Evolutionary conservation across 2,113 vertebrate species (phyloP).

Genomic region (Telmatochromis brichardi): DNA sequence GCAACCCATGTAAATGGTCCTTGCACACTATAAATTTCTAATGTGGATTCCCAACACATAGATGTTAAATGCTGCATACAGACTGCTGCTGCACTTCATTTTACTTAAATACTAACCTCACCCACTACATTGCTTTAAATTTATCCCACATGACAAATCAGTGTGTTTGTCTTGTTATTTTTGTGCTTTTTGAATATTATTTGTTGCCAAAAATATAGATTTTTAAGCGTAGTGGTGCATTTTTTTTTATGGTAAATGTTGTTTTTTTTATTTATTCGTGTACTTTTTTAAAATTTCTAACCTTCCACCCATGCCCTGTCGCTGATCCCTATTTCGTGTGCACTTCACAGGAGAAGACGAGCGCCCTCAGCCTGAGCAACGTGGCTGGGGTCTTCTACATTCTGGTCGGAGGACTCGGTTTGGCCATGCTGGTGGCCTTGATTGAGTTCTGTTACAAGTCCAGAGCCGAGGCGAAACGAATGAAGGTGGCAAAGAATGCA

Average conservation of each 20-base stretch:
- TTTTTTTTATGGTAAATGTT: constrained; percentile 24
- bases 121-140: constrained; percentile 55
- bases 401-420: constrained; percentile 98
- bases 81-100: constrained; percentile 54
- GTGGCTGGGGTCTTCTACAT: constrained; percentile 99
- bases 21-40: constrained; percentile 47
- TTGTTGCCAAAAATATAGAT: constrained; percentile 11
- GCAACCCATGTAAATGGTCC: constrained; percentile 79
- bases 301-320: constrained; percentile 36
- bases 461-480: constrained; percentile 97
- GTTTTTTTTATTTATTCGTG: constrained; percentile 24
- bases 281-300: constrained; percentile 30
- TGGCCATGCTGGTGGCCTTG: constrained; percentile 99
- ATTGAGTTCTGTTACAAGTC: constrained; percentile 99
- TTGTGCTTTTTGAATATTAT: constrained; percentile 56
- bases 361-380: constrained; percentile 99
- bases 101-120: constrained; percentile 53
- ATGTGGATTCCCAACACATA: constrained; percentile 25
- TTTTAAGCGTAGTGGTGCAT: constrained; percentile 41
- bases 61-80: constrained; percentile 17
- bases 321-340: constrained; percentile 79
- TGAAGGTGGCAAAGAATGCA: constrained; percentile 99
- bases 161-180: constrained; percentile 50
- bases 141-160: constrained; percentile 43
- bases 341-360: constrained; percentile 96